Base-by-base conservation (phyloP, 1,140 invertebrate genomes). In the Penaeus indicus region DNA sequence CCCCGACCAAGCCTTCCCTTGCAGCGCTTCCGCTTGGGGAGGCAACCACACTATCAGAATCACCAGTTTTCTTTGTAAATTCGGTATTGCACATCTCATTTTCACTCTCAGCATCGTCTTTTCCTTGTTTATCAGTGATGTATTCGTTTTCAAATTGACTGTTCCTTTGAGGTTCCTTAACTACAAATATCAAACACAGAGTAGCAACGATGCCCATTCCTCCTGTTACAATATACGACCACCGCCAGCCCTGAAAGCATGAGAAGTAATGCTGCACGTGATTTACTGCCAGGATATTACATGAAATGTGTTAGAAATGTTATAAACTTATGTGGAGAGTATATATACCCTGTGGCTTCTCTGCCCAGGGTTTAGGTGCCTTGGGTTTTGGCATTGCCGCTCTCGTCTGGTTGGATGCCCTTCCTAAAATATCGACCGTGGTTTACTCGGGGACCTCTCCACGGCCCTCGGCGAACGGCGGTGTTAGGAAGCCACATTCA, bases 141-240 rank as follows among this genome's bases (percentile, higher is more conserved):
- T 63, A 88, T 61, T 84, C 25, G 62, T 3, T 21, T 86, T 91
- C 27, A 25, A 61, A 62, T 1, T 78, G 77, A 3, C 54, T 69
- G 64, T 63, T 95, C 95, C 92, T 22, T 95, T 96, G 90, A 3
- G 86, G 64, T n/a, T 88, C 84, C 96, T 96, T 1, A 94, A 93
- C 90, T 18, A 96, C 93, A 67, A 95, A 94, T 0, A 97, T 96
- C 0, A 98, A 91, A 0, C 95, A 90, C 0, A 95, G 95, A 19
- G 98, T 93, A 13, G 97, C 90, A 18, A 89, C 93, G 0, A 98
- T 75, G 1, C 97, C 96, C 3, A 98, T 94, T 22, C 97, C 94
- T 27, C 97, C 97, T 62, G 96, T 95, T 5, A 96, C 95, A 91
- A 97, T 96, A 92, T 98, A 99, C 38, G 96, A 96, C 32, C 97